phyloP scores from a whole-genome alignment of 2,888 invertebrate genomes.

The Eupsilia transversa region DNA sequence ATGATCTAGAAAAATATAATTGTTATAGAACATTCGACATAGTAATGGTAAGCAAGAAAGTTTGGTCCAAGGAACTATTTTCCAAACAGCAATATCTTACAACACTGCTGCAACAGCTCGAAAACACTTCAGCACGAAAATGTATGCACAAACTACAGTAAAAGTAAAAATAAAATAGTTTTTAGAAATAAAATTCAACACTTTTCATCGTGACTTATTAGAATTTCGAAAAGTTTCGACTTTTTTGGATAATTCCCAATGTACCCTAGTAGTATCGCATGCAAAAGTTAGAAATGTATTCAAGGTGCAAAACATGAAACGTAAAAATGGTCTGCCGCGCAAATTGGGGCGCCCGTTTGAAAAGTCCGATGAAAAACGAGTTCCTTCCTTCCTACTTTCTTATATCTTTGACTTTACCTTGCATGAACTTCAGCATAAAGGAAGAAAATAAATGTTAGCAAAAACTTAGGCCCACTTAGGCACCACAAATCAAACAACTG shows the following conservation, averaged over 20 bases:
- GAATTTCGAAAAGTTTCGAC: slow-evolving; percentile 42
- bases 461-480: not conserved
- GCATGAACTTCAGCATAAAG: not conserved
- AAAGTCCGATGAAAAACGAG: slow-evolving; percentile 41
- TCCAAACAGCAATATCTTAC: slow-evolving; percentile 24
- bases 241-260: slow-evolving; percentile 55
- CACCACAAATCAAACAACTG: not conserved
- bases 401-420: not conserved
- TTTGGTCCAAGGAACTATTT: slow-evolving; percentile 16
- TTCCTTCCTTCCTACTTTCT: slow-evolving; percentile 1
- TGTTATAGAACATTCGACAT: not conserved
- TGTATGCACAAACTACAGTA: slow-evolving; percentile 31
- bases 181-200: slow-evolving; percentile 25
- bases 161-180: slow-evolving; percentile 45
- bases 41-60: not conserved
- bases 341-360: slow-evolving; percentile 30
- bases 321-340: slow-evolving; percentile 28
- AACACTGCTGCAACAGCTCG: not conserved
- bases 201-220: slow-evolving; percentile 38
- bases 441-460: not conserved
- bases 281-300: slow-evolving; percentile 49
- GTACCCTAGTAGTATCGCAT: slow-evolving; percentile 20
- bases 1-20: not conserved
- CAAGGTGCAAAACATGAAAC: slow-evolving; percentile 39
- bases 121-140: slow-evolving; percentile 22